Conservation (phyloP, 2,797 vertebrate species). For the Microctenopoma stevenorrisi region DNA sequence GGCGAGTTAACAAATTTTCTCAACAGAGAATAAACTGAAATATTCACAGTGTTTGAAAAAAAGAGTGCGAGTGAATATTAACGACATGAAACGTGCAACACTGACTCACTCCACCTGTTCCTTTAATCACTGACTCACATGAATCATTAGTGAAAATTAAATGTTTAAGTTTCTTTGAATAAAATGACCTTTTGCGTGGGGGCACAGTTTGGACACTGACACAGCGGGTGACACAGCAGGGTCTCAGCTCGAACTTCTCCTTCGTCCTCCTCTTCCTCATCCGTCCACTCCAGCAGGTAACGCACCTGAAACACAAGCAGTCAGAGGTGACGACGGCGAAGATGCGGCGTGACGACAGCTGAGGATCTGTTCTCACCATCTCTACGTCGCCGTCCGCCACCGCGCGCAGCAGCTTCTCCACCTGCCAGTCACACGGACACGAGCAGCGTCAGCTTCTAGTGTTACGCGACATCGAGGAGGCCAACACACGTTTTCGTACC, state of each 20-base stretch:
- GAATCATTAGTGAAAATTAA: too few species aligned
- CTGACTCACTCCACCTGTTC: too few species aligned
- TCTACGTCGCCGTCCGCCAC: conserved; percentile 95
- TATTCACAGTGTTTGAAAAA: too few species aligned
- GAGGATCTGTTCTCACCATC: conserved; percentile 87
- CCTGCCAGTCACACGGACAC: conserved; percentile 77
- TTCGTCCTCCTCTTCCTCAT: conserved; percentile 90
- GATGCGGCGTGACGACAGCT: neutral
- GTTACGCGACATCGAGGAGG: too few species aligned
- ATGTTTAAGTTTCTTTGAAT: too few species aligned
- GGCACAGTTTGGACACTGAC: conserved; percentile 91
- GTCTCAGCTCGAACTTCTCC: conserved; percentile 60
- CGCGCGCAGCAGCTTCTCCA: conserved; percentile 95
- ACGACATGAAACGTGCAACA: too few species aligned
- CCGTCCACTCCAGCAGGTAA: conserved; percentile 94
- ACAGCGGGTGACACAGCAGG: conserved; percentile 93
- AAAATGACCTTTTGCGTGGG: conserved; percentile 88
- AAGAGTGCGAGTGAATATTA: too few species aligned
- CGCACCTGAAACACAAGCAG: conserved; percentile 85
- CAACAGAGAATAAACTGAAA: too few species aligned
- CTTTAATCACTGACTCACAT: too few species aligned
- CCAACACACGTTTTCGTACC: too few species aligned
- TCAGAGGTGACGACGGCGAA: neutral
- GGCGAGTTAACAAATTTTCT: too few species aligned
- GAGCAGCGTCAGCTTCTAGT: neutral